These are phyloP conservation scores for Rutilus rutilus DNA, from an alignment of 2,113 vertebrate species.

Conservation along the genomic window DNA sequence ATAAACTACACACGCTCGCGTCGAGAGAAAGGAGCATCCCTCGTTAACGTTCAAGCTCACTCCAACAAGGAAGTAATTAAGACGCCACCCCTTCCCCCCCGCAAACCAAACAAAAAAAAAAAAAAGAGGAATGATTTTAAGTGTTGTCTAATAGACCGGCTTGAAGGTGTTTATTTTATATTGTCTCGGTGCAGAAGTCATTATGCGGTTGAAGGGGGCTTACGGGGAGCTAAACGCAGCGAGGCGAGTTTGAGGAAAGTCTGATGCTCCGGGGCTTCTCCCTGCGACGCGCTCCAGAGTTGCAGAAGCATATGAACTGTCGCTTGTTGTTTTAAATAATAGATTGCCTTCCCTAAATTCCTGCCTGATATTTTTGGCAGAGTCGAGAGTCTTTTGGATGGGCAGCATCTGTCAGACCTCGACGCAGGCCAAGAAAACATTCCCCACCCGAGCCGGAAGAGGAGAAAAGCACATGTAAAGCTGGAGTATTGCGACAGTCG, in stretches of 20 bases:
- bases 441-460: slow-evolving; percentile 25
- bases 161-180: slow-evolving; percentile 80
- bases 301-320: slow-evolving; percentile 69
- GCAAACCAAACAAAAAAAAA: slow-evolving; percentile 37
- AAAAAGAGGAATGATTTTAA: slow-evolving; percentile 66
- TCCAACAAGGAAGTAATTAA: slow-evolving; percentile 80
- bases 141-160: slow-evolving; percentile 79
- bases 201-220: slow-evolving; percentile 71
- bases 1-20: slow-evolving; percentile 62
- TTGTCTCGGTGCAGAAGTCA: slow-evolving; percentile 76
- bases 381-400: slow-evolving; percentile 67
- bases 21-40: slow-evolving; percentile 71
- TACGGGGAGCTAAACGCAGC: slow-evolving; percentile 38
- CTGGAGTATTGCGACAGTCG: neutral
- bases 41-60: slow-evolving; percentile 72
- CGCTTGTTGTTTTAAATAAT: slow-evolving; percentile 78
- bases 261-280: slow-evolving; percentile 69
- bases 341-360: slow-evolving; percentile 72
- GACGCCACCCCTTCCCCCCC: slow-evolving; percentile 54
- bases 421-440: slow-evolving; percentile 60
- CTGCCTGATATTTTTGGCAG: slow-evolving; percentile 75
- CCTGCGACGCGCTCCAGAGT: slow-evolving; percentile 52
- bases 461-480: neutral
- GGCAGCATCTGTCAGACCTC: slow-evolving; percentile 71
- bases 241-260: slow-evolving; percentile 43